These are phyloP conservation scores for Keiferia lycopersicella DNA, from an alignment of 2,888 invertebrate species.

Conservation along the genomic window DNA sequence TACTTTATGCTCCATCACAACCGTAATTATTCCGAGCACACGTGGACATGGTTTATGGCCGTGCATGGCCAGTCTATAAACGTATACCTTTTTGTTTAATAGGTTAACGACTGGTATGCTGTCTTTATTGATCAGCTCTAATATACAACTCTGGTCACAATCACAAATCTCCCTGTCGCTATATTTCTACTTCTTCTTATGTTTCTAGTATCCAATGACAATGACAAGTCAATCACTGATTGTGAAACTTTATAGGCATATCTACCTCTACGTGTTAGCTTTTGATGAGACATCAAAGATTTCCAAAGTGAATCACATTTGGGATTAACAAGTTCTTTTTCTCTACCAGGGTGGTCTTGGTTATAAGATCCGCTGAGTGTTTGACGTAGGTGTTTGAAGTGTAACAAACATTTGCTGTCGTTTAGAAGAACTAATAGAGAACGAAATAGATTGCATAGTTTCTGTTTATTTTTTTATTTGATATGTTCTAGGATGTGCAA, in stretches of 20 bases:
- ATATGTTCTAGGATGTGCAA: neutral
- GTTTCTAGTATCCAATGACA: constrained; percentile 14
- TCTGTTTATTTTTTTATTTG: neutral
- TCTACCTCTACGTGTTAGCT: constrained; percentile 9
- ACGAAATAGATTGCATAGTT: neutral
- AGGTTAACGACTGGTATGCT: constrained; percentile 67
- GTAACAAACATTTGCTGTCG: constrained; percentile 21
- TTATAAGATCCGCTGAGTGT: constrained; percentile 10
- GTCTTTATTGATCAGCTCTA: constrained; percentile 60
- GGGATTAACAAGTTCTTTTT: constrained; percentile 24
- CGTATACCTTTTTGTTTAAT: constrained; percentile 68
- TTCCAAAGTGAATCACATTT: constrained; percentile 22
- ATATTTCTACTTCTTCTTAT: neutral
- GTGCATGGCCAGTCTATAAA: constrained; percentile 64
- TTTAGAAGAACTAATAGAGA: neutral
- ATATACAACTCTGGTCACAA: constrained; percentile 38
- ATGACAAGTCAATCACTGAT: constrained; percentile 15
- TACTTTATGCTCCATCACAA: constrained; percentile 47
- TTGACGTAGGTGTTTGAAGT: constrained; percentile 21
- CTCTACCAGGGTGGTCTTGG: constrained; percentile 21
- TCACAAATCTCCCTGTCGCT: neutral
- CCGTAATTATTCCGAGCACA: constrained; percentile 75
- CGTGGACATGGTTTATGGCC: constrained; percentile 70
- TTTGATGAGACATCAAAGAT: constrained; percentile 19
- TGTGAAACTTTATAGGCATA: constrained; percentile 11